These are phyloP conservation scores for Actenoides hombroni DNA, from an alignment of 2,113 vertebrate species.

Conservation along the genomic window DNA sequence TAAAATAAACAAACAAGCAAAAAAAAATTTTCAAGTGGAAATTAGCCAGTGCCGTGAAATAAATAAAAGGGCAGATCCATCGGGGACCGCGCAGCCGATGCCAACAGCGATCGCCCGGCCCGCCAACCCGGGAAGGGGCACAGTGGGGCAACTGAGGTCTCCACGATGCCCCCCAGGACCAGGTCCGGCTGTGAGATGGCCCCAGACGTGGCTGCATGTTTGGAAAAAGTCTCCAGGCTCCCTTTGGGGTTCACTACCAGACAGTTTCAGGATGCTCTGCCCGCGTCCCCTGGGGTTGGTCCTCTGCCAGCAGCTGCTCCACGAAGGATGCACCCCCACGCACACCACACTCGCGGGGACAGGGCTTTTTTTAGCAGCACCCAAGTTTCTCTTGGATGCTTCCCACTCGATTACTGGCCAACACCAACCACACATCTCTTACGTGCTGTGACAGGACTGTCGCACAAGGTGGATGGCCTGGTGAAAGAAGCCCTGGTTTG, in stretches of 20 bases:
- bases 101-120: rapidly evolving
- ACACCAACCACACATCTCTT: not conserved
- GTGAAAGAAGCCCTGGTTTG: not conserved
- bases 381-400: not conserved
- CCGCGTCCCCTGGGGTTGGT: rapidly evolving
- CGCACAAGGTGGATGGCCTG: not conserved
- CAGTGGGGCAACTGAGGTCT: rapidly evolving
- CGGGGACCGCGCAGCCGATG: not conserved
- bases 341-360: not conserved
- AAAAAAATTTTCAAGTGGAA: constrained; percentile 52
- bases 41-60: constrained; percentile 65
- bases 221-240: not conserved
- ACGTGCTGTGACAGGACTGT: not conserved
- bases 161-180: not conserved
- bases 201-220: rapidly evolving
- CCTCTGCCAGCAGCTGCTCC: not conserved
- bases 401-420: not conserved
- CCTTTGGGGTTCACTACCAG: not conserved
- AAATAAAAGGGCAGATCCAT: constrained; percentile 23
- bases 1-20: constrained; percentile 66
- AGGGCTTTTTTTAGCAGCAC: not conserved
- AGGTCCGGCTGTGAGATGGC: not conserved
- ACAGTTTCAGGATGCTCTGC: not conserved
- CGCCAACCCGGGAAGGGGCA: not conserved
- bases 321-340: rapidly evolving